Base-by-base conservation (phyloP, 1,140 invertebrate species). In the Delia radicum region DNA sequence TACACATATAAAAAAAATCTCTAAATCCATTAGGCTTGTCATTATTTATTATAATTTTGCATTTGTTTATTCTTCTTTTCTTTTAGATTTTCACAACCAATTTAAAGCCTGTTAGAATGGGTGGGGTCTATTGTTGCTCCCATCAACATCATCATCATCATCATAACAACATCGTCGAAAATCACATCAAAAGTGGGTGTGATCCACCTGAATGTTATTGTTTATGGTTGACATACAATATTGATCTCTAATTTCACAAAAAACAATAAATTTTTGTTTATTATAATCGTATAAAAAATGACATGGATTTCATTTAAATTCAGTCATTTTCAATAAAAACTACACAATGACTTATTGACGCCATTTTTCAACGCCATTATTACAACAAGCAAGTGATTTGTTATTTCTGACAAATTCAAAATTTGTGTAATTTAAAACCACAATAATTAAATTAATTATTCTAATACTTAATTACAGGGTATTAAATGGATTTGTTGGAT, bases 401-500 rank as follows among this genome's bases (percentile, higher is more conserved):
- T 69, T 37, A 69, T 69, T 69, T 69, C 33, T 69, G 65, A 69
- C 31, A 69, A 69, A 69, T 69, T 69, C n/a, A 10, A 12, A 13
- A 28, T 24, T 29, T 67, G 27, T 67, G n/a, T 69, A 13, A 69
- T 69, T 69, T 21, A 21, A 69, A 69, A 69, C 65, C 65, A 33
- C 21, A 31, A 69, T 69, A 69, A 69, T 69, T 69, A 69, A 69
- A 69, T 69, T 69, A 69, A 69, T 69, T 69, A 33, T 24, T 69
- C 10, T 31, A 33, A 33, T 69, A 69, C 18, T 69, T 69, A 33
- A 55, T 55, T 55, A 55, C 48, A 55, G 48, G 48, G n/a, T 55
- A 55, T 55, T 55, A 55, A 55, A 55, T 55, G 48, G 48, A 55
- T 55, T 55, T 55, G 21, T 55, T 21, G n/a, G 48, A 55, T 55